Percentiles rank a stretch among this genome's conserved stretches.
Evolutionary conservation across 2,113 vertebrate genomes (phyloP).

Genomic region (Malurus melanocephalus): DNA sequence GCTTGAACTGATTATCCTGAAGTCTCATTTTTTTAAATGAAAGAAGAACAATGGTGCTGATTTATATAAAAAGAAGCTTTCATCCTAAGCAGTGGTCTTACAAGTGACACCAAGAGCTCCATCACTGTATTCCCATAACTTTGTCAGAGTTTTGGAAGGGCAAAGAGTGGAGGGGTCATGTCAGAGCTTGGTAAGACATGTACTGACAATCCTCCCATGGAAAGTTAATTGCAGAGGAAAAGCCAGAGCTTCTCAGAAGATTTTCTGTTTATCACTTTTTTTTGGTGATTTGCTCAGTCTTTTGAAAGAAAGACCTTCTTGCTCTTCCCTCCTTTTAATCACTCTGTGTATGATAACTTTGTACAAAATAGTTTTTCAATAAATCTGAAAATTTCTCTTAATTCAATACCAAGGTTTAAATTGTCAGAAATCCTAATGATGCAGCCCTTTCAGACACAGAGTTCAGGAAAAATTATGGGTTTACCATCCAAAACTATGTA

Average conservation of each 20-base stretch:
- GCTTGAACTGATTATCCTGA: neutral
- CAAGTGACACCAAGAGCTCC: neutral
- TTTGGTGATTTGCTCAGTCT: neutral
- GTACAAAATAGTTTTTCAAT: neutral
- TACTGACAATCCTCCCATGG: conserved; percentile 1
- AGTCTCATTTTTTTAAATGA: neutral
- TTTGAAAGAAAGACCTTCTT: neutral
- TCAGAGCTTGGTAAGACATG: neutral
- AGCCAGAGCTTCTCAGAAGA: neutral
- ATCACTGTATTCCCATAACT: neutral
- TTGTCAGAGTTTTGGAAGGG: neutral
- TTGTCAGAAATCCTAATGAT: neutral
- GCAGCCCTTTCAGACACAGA: neutral
- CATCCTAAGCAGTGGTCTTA: neutral
- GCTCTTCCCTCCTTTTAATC: neutral
- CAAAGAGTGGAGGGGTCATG: neutral
- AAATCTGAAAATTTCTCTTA: neutral
- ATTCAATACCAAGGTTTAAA: neutral
- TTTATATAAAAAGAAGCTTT: neutral
- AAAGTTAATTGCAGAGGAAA: conserved; percentile 9
- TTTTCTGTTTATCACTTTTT: conserved; percentile 4
- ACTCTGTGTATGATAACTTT: neutral
- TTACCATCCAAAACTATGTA: neutral
- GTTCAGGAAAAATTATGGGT: neutral
- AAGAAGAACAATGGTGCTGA: neutral